Evolutionary conservation across 2,113 vertebrate genomes (phyloP).

Genomic region (Hypomesus transpacificus): DNA sequence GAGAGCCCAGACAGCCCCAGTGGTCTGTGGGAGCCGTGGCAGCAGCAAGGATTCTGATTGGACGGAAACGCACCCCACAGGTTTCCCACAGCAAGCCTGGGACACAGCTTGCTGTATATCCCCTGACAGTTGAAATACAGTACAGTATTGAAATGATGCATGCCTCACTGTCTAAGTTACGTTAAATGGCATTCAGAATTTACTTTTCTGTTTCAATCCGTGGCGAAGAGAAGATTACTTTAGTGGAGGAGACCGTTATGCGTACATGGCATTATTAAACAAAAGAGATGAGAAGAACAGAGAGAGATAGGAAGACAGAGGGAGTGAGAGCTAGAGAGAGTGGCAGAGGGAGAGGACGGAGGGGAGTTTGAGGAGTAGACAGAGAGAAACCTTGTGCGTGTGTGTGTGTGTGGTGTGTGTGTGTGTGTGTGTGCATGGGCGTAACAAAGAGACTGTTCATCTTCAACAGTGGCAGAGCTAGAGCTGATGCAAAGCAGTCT

Average conservation of each 20-base stretch:
- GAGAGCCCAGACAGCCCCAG: slow-evolving; percentile 25
- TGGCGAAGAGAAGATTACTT: slow-evolving; percentile 8
- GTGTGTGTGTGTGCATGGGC: no score
- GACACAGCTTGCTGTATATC: neutral
- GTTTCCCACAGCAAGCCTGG: slow-evolving; percentile 23
- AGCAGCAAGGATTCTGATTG: neutral
- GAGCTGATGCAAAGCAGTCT: slow-evolving; percentile 16
- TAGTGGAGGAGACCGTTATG: slow-evolving; percentile 6
- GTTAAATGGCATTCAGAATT: no score
- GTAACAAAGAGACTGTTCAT: neutral
- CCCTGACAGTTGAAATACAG: slow-evolving; percentile 7
- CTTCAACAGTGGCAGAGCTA: neutral
- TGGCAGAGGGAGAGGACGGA: neutral
- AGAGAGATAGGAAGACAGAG: neutral
- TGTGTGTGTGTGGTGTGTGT: neutral
- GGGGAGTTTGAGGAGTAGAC: neutral
- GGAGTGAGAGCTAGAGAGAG: neutral
- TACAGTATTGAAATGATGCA: no score
- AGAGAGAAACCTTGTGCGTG: neutral
- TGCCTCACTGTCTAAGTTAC: no score
- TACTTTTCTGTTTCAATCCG: no score
- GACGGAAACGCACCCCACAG: slow-evolving; percentile 20
- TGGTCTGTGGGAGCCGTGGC: slow-evolving; percentile 25
- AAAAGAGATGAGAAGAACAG: neutral
- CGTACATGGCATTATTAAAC: slow-evolving; percentile 7